A percentile compares a stretch with the other conserved stretches of the same genome.
phyloP scores from a whole-genome alignment of 2,113 vertebrate genomes.

The Oryzias woworae region DNA sequence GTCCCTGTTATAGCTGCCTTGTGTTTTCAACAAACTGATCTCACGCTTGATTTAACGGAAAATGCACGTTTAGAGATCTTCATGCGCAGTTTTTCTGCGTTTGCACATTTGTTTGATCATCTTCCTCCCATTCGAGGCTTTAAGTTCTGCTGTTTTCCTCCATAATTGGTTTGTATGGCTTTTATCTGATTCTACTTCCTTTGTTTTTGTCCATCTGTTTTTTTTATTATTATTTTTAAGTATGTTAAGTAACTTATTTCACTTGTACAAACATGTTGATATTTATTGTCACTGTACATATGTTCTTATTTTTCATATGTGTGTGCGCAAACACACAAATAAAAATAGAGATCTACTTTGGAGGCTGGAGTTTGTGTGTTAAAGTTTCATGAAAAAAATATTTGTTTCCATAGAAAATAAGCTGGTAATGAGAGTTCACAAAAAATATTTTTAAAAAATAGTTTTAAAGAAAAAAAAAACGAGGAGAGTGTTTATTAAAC shows the following conservation, averaged over 20 bases:
- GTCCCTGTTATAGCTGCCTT: constrained; percentile 27
- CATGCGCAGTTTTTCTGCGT: constrained; percentile 44
- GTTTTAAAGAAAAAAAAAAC: no score
- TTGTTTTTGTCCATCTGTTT: constrained; percentile 53
- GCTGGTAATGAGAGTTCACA: neutral
- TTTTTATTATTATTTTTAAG: constrained; percentile 66
- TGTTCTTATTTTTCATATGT: constrained; percentile 86
- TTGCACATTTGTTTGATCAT: constrained; percentile 31
- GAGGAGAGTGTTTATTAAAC: no score
- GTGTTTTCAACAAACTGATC: constrained; percentile 36
- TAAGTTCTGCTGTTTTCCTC: constrained; percentile 56
- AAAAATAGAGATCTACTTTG: constrained; percentile 75
- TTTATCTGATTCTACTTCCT: constrained; percentile 37
- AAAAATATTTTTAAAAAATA: no score
- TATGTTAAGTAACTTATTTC: constrained; percentile 85
- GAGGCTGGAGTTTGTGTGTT: constrained; percentile 32
- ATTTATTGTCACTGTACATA: constrained; percentile 88
- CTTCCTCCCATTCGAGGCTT: constrained; percentile 50
- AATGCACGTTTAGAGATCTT: constrained; percentile 61
- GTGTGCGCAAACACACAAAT: constrained; percentile 80
- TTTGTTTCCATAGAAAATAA: neutral
- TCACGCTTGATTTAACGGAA: constrained; percentile 36
- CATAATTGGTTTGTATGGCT: constrained; percentile 55
- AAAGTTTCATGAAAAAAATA: neutral
- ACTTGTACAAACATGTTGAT: constrained; percentile 82